Evolutionary conservation across 2,113 vertebrate species (phyloP), one percentile per base, ranked within the genome.

Genomic region (Bagarius yarrelli): DNA sequence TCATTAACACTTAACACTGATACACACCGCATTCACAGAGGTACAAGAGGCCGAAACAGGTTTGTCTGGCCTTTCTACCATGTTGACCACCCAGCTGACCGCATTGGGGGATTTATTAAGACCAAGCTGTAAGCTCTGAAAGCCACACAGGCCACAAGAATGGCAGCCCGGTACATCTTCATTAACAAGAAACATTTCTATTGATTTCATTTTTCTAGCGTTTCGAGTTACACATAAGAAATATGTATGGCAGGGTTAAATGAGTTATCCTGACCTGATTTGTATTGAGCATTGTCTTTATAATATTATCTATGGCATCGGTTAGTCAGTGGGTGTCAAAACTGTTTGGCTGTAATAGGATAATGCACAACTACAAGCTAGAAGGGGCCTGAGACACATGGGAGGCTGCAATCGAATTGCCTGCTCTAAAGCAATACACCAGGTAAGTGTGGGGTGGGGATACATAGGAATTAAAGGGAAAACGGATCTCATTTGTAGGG

Each of bases 101-200:
- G 66, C 87, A 86, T 55, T 40, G 83, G 82, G 83, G 86, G 87
- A 89, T 88, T 88, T 86, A 88, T 89, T 88, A 87, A 94, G 93
- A 91, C 90, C 93, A 93, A 94, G 91, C 91, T 85, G 90, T 93
- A 93, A 94, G 94, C 90, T 93, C 89, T 67, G 91, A 92, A 93
- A 89, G 88, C 90, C 93, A 91, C 91, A 70, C 93, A 91, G 83
- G 92, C 93, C 91, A 91, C 94, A 93, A 61, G 73, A 89, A 88
- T 89, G 91, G 91, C 90, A 93, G 92, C 89, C 87, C 93, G 92
- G 94, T 95, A 95, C 92, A 93, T 96, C 95, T 96, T 96, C 94
- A 95, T 96, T 96, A 95, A 95, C 94, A 94, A 95, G 95, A 94
- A 95, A 90, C 95, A 94, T 96, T 95, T 93, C 92, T 94, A 95